Evolutionary conservation across 2,797 vertebrate genomes (phyloP).

Genomic region (Alauda arvensis): DNA sequence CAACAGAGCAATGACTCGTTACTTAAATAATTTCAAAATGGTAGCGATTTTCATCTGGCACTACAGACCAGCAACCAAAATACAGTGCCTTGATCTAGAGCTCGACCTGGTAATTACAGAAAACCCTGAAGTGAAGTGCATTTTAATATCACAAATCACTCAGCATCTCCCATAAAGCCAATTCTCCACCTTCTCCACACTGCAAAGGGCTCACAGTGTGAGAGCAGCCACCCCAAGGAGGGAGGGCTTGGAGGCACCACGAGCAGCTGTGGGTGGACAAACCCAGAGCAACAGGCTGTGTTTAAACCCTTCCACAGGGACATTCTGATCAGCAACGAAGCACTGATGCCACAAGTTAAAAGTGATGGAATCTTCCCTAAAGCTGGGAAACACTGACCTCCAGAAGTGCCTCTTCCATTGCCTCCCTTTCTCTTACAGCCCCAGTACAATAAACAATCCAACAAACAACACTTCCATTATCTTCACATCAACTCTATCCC

Average conservation of each 20-base stretch:
- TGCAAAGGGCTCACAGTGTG: fast-evolving
- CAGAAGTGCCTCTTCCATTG: background rate
- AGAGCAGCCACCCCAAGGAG: background rate
- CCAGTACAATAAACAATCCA: fast-evolving
- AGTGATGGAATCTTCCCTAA: fast-evolving
- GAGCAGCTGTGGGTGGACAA: background rate
- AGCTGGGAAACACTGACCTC: background rate
- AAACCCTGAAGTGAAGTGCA: background rate
- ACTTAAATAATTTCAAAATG: background rate
- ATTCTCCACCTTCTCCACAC: background rate
- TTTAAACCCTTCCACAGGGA: fast-evolving
- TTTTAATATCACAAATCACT: background rate
- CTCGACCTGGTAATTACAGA: background rate
- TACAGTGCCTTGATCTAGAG: background rate
- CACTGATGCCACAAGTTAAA: fast-evolving
- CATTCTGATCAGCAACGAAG: fast-evolving
- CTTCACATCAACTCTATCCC: background rate
- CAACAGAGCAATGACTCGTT: background rate
- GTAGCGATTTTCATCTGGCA: background rate
- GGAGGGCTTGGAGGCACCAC: background rate
- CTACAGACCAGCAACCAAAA: background rate
- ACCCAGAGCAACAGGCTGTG: fast-evolving
- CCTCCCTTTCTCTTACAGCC: background rate
- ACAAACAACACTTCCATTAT: fast-evolving
- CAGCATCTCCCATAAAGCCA: background rate